Evolutionary conservation across 2,797 vertebrate genomes (phyloP).

Genomic region (Psittacula derbiana): DNA sequence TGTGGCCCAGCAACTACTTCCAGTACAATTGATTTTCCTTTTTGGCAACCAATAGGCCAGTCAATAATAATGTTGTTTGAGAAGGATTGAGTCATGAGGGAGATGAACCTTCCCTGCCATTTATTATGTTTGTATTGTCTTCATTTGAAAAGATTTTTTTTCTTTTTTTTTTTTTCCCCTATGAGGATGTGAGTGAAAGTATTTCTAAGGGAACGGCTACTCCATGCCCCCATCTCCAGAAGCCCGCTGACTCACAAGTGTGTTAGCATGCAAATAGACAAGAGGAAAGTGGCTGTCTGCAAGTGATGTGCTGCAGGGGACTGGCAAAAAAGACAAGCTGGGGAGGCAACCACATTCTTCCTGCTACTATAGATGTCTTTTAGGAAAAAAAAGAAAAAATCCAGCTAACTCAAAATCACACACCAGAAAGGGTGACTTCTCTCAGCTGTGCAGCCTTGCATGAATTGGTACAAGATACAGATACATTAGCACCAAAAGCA

Average conservation of each 20-base stretch:
- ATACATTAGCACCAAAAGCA: neutral
- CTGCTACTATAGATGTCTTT: neutral
- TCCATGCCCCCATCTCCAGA: neutral
- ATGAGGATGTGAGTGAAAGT: slow-evolving; percentile 31
- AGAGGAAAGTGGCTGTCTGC: neutral
- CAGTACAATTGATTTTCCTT: slow-evolving; percentile 82
- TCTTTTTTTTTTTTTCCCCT: neutral
- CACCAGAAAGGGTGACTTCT: neutral
- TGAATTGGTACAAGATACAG: neutral
- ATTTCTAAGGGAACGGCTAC: slow-evolving; percentile 22
- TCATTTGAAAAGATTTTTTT: slow-evolving; percentile 71
- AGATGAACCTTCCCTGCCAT: slow-evolving; percentile 77
- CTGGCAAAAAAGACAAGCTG: neutral
- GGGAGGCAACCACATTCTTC: neutral
- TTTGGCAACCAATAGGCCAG: slow-evolving; percentile 82
- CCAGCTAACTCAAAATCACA: neutral
- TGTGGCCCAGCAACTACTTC: slow-evolving; percentile 73
- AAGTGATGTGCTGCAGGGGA: neutral
- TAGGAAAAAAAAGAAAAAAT: neutral
- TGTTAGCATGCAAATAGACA: neutral
- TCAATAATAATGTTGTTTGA: slow-evolving; percentile 86
- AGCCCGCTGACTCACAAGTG: slow-evolving; percentile 6
- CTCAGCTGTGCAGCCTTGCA: neutral
- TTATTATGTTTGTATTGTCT: slow-evolving; percentile 83
- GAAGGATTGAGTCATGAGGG: slow-evolving; percentile 77